Conservation (phyloP, 2,797 vertebrate genomes). For the Pseudochirops corinnae region DNA sequence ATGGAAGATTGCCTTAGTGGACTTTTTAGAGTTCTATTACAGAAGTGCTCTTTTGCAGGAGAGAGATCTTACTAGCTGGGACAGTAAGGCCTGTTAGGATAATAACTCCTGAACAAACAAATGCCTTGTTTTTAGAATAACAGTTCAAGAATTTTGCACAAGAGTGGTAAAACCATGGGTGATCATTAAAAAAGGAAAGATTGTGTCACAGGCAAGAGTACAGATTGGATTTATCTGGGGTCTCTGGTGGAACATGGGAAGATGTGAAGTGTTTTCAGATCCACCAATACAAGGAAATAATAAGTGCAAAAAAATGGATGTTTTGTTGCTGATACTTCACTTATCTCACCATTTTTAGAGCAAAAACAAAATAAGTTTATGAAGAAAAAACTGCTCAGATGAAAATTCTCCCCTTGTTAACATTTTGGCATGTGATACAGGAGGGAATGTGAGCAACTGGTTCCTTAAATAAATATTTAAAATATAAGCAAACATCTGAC, state of each 20-base stretch:
- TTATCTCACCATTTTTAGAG: conserved; percentile 23
- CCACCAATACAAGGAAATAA: conserved; percentile 38
- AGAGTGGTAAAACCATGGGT: conserved; percentile 18
- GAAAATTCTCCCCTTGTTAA: not conserved
- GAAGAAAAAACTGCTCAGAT: not conserved
- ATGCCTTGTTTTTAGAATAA: conserved; percentile 60
- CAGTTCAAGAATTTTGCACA: conserved; percentile 53
- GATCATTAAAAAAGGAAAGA: conserved; percentile 39
- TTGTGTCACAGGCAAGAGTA: conserved; percentile 8
- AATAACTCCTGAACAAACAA: conserved; percentile 17
- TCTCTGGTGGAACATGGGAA: conserved; percentile 58
- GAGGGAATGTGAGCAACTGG: not conserved
- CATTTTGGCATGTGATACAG: not conserved
- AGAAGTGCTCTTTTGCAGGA: not conserved
- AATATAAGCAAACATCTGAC: not conserved
- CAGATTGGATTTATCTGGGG: conserved; percentile 4
- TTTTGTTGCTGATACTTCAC: conserved; percentile 57
- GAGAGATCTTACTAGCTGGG: not conserved
- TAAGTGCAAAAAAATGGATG: not conserved
- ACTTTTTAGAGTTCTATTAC: not conserved
- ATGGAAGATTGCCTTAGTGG: conserved; percentile 8
- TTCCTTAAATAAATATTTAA: not conserved
- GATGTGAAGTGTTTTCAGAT: conserved; percentile 57
- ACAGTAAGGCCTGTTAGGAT: not conserved
- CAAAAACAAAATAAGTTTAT: not conserved